These are phyloP conservation scores for Charanyca ferruginea DNA, from an alignment of 2,888 invertebrate species.

Conservation along the genomic window DNA sequence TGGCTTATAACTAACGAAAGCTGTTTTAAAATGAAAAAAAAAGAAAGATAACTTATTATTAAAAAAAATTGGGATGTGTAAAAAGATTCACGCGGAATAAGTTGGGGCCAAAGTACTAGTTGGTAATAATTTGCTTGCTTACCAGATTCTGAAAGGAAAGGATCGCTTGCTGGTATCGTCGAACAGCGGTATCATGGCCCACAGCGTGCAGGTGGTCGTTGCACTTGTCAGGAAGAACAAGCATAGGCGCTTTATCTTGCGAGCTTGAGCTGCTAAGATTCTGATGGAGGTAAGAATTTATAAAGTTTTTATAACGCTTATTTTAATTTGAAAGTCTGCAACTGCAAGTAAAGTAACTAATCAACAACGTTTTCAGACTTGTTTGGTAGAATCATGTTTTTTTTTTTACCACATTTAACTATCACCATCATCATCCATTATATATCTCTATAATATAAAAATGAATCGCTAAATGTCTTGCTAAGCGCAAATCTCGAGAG, in stretches of 20 bases:
- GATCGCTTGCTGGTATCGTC: constrained; percentile 74
- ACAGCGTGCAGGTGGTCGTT: constrained; percentile 77
- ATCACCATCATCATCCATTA: no score
- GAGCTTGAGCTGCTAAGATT: constrained; percentile 71
- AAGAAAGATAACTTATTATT: no score
- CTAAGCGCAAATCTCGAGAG: no score
- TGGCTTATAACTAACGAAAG: no score
- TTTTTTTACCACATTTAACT: no score
- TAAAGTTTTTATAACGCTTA: background rate
- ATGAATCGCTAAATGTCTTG: no score
- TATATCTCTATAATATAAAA: no score
- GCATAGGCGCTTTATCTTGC: constrained; percentile 76
- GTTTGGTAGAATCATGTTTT: background rate
- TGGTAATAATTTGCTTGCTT: constrained; percentile 62
- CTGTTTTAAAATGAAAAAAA: no score
- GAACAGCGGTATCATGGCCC: constrained; percentile 83
- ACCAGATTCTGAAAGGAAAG: constrained; percentile 86
- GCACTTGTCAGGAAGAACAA: constrained; percentile 79
- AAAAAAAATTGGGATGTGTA: no score
- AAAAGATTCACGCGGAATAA: no score
- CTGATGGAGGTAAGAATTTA: constrained; percentile 62
- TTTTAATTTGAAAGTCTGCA: background rate
- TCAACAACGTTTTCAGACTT: background rate
- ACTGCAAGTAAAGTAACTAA: no score
- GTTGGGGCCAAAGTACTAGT: no score